A percentile compares a stretch with the other conserved stretches of the same genome.
Conservation (phyloP, 2,888 invertebrate species). For the Oasisia sp. region DNA sequence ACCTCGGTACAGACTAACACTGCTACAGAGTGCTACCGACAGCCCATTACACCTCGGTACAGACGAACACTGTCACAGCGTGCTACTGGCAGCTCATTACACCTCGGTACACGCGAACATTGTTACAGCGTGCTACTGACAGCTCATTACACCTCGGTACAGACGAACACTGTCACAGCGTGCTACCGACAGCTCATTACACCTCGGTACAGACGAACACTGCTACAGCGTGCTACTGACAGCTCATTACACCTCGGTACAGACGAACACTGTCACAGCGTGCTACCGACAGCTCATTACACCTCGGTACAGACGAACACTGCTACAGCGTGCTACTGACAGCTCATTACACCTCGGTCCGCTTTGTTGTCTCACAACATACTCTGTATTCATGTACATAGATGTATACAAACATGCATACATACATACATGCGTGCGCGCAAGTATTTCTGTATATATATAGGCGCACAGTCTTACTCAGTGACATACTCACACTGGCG, state of each 20-base stretch:
- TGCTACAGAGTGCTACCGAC: not conserved
- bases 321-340: not conserved
- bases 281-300: not conserved
- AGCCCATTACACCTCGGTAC: not conserved
- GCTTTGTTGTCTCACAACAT: too few relatives aligned
- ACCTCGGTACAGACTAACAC: not conserved
- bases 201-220: not conserved
- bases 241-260: not conserved
- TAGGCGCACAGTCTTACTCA: too few relatives aligned
- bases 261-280: not conserved
- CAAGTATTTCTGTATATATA: too few relatives aligned
- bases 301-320: not conserved
- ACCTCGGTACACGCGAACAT: not conserved
- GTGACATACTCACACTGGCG: too few relatives aligned
- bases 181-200: not conserved
- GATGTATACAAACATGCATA: too few relatives aligned
- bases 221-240: not conserved
- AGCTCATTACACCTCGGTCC: too few relatives aligned
- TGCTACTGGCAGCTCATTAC: not conserved
- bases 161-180: not conserved
- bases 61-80: not conserved
- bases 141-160: not conserved
- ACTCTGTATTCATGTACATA: too few relatives aligned
- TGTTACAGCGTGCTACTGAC: not conserved
- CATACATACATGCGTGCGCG: too few relatives aligned